Evolutionary conservation across 2,797 vertebrate genomes (phyloP), one percentile per base, ranked within the genome.

Genomic region (Gambusia yucatana): DNA sequence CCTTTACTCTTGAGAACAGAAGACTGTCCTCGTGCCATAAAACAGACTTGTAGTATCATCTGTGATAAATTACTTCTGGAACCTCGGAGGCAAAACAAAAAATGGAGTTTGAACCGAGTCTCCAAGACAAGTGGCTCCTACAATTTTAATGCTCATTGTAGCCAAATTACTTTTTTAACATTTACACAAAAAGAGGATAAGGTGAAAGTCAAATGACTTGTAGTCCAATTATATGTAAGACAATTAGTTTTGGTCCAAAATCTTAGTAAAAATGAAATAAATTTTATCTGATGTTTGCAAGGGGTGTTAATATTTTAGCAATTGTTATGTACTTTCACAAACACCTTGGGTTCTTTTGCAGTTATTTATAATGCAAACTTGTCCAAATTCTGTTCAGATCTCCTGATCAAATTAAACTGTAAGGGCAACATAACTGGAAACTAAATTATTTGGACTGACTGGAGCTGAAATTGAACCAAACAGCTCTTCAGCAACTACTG

Each of bases 1-100:
- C 6, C 39, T 71, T 76, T 55, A 61, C 33, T 75, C 44, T 25
- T 75, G 63, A 71, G 63, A 71, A 30, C 41, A 59, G 69, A 59
- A 79, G 67, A 3, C 59, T 71, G 59, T 75, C 57, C 13, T 70
- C 47, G n/a, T 59, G 30, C 47, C 63, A 46, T 55, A 5, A 71
- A 33, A 63, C 20, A 65, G 47, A 39, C 63, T 25, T 76, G 75
- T 9, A 44, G 52, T n/a, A 7, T n/a, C 72, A 41, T 41, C 41
- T 47, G 57, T 36, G 55, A 61, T 75, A 30, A 46, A 61, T 28
- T 52, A 55, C 48, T 55, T 55, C 4, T 30, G 73, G 39, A 17
- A 30, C 41, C 14, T 59, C 48, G 14, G 48, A 52, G 28, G 14
- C 47, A 73, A 48, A 70, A 44, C 33, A 25, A 48, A 70, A 70